phyloP scores from a whole-genome alignment of 2,113 vertebrate genomes.

The Aptenodytes patagonicus region DNA sequence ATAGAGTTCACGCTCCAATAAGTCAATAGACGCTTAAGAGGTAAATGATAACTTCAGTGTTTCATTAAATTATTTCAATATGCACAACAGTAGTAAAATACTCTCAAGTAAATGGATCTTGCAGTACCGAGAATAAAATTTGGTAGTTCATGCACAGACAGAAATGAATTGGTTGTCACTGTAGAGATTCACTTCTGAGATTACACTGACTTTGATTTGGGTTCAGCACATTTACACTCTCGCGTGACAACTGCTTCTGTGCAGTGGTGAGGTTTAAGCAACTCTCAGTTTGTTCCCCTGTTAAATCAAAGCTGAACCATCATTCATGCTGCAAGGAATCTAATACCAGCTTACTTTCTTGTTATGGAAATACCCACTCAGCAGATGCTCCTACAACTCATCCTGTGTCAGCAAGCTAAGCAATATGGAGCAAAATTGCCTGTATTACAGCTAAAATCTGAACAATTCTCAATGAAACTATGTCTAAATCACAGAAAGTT shows the following conservation, averaged over 20 bases:
- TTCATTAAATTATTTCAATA: background rate
- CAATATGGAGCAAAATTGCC: background rate
- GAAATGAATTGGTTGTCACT: background rate
- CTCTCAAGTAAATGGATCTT: background rate
- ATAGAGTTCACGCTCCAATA: background rate
- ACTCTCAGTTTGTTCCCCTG: background rate
- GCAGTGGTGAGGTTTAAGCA: background rate
- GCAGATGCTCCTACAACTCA: background rate
- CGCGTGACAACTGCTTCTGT: background rate
- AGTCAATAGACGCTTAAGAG: background rate
- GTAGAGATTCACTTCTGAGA: background rate
- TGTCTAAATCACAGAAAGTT: background rate
- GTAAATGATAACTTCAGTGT: background rate
- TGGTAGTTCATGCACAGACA: background rate
- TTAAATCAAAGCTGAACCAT: background rate
- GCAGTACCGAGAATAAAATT: background rate
- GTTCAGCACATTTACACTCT: background rate
- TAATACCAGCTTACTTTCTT: background rate
- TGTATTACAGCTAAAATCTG: background rate
- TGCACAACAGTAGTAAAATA: background rate
- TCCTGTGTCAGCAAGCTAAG: background rate
- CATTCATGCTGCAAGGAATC: background rate
- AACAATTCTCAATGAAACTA: background rate
- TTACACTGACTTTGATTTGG: background rate
- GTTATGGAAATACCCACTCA: background rate